phyloP scores from a whole-genome alignment of 1,140 invertebrate genomes.

The Aphelenchoides avenae region DNA sequence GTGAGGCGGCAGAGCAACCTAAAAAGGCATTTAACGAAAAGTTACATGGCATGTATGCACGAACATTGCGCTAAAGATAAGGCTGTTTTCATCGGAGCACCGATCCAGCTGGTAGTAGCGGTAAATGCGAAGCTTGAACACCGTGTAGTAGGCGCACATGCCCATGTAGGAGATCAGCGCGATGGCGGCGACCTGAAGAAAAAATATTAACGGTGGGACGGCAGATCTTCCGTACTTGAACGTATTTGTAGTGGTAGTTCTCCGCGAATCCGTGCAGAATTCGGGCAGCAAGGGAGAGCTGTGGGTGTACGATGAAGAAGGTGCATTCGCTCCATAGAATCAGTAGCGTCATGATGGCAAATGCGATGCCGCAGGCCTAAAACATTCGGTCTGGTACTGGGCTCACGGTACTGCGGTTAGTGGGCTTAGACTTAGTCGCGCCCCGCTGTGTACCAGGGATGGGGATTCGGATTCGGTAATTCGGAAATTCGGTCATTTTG shows the following conservation, averaged over 20 bases:
- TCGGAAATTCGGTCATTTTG: too few relatives aligned
- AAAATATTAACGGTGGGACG: slow-evolving; percentile 16
- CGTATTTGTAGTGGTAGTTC: slow-evolving; percentile 85
- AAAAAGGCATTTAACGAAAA: slow-evolving; percentile 24
- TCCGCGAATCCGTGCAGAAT: slow-evolving; percentile 76
- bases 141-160: slow-evolving; percentile 93
- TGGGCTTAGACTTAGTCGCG: too few relatives aligned
- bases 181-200: slow-evolving; percentile 73
- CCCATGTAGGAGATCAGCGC: slow-evolving; percentile 86
- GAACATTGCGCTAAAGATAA: slow-evolving; percentile 90
- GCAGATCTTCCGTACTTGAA: slow-evolving; percentile 75
- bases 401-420: too few relatives aligned
- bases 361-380: slow-evolving; percentile 70
- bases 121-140: slow-evolving; percentile 88
- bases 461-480: too few relatives aligned
- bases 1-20: slow-evolving; percentile 92
- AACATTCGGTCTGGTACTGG: too few relatives aligned
- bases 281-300: slow-evolving; percentile 87
- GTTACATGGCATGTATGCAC: not conserved
- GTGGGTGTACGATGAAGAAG: slow-evolving; percentile 84
- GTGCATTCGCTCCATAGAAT: slow-evolving; percentile 98
- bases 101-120: slow-evolving; percentile 97
- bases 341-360: slow-evolving; percentile 75
- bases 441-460: too few relatives aligned
- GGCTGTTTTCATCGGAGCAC: slow-evolving; percentile 95